Conservation (phyloP, 2,797 vertebrate genomes). For the Danio choprae region DNA sequence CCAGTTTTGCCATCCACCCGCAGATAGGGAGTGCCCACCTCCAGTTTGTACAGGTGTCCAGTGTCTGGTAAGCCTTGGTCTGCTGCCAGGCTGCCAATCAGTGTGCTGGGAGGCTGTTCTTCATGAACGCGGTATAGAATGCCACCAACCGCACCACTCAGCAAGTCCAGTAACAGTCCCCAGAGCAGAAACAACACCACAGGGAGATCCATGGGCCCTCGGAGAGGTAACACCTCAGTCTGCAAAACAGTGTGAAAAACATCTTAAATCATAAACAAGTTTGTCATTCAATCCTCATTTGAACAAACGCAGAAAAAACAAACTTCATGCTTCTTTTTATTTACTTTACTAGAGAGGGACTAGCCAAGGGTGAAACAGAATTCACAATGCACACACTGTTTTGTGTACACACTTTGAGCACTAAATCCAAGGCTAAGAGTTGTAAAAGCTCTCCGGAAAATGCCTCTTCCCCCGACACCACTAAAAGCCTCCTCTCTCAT, state of each 20-base stretch:
- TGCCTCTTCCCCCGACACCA: constrained; percentile 44
- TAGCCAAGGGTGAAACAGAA: constrained; percentile 21
- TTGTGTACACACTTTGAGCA: constrained; percentile 37
- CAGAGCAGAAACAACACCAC: constrained; percentile 72
- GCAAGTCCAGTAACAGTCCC: constrained; percentile 72
- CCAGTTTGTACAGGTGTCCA: constrained; percentile 96
- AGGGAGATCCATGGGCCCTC: constrained; percentile 78
- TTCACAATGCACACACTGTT: constrained; percentile 13
- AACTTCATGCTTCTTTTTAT: constrained; percentile 7
- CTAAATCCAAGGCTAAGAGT: constrained; percentile 47
- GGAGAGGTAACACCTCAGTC: constrained; percentile 69
- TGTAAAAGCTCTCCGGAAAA: constrained; percentile 50
- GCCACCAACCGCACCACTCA: constrained; percentile 68
- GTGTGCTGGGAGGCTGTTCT: constrained; percentile 95
- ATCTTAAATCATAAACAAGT: constrained; percentile 38
- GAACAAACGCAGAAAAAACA: constrained; percentile 28
- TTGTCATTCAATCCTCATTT: neutral
- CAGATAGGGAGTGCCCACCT: constrained; percentile 92
- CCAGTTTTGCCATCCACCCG: constrained; percentile 97
- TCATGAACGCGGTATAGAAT: constrained; percentile 91
- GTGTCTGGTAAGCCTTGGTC: constrained; percentile 95
- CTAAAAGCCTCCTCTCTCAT: constrained; percentile 57
- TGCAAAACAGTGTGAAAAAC: constrained; percentile 66
- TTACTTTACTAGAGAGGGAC: constrained; percentile 31
- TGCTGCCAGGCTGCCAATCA: constrained; percentile 94